Conservation (phyloP, 2,797 vertebrate species). For the Phaenicophaeus curvirostris region DNA sequence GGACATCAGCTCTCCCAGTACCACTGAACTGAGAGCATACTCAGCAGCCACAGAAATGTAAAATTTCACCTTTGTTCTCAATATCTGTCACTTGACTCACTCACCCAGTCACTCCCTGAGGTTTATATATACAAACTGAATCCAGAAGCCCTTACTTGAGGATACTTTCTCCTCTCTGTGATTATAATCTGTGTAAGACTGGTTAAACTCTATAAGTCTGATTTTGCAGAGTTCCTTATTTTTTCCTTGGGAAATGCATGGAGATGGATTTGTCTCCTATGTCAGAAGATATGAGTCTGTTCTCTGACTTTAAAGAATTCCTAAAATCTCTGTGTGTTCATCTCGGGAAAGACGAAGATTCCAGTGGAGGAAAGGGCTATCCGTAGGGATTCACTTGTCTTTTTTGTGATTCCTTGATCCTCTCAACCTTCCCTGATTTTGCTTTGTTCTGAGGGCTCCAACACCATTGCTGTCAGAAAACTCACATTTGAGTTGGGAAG, state of each 20-base stretch:
- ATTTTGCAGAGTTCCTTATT: not conserved
- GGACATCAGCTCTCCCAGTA: not conserved
- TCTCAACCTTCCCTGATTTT: not conserved
- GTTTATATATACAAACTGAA: slow-evolving; percentile 20
- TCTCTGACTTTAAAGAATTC: not conserved
- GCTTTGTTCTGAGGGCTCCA: not conserved
- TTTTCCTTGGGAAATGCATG: not conserved
- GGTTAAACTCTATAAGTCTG: not conserved
- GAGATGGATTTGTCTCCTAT: not conserved
- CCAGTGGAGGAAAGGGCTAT: not conserved
- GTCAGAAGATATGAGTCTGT: not conserved
- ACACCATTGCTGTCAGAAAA: not conserved
- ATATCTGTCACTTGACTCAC: slow-evolving; percentile 18
- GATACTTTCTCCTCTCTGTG: not conserved
- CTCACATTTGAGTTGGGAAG: not conserved
- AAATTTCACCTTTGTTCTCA: slow-evolving; percentile 2
- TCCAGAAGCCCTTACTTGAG: not conserved
- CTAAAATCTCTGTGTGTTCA: not conserved
- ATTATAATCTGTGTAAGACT: not conserved
- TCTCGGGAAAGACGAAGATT: not conserved
- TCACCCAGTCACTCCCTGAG: slow-evolving; percentile 15
- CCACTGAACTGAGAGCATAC: not conserved
- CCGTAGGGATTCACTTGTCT: not conserved
- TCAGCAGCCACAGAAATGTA: not conserved
- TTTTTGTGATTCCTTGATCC: not conserved